Evolutionary conservation across 2,888 invertebrate genomes (phyloP), one percentile per base, ranked within the genome.

Genomic region (Drosophila acutilabella): DNA sequence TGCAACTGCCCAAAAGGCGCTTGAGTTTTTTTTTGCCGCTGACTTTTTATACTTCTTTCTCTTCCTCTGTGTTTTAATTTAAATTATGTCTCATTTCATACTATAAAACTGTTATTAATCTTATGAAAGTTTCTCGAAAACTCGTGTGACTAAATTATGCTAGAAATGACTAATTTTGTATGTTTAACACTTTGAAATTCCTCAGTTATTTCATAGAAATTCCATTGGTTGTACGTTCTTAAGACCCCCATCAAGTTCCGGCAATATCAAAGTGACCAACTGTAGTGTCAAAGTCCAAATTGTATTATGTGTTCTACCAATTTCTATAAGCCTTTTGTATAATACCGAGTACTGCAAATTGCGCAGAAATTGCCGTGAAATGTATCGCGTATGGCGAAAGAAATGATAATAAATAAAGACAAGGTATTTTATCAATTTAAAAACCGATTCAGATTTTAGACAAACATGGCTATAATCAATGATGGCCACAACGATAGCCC

Each of bases 351-450:
- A 76, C 26, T 64, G 47, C 23, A 30, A 65, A 65, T 23, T 67
- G 65, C 59, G 48, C 59, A 52, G 57, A 74, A 65, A 64, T 64
- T 54, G 70, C 56, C 42, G 50, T 30, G 10, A 47, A 62, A 53
- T 36, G 36, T 71, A 66, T 67, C 58, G 69, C 67, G 26, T 26
- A 57, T 73, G 36, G 51, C 36, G 44, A n/a, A 38, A 11, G 44
- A n/a, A 38, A 11, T 48, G 36, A 33, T 36, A 64, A 83, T 23
- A 71, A 61, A 60, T 66, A 57, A 58, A 78, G 64, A 68, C 61
- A 71, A 81, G 67, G 67, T 53, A 67, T 70, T 73, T 82, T 82
- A 82, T 82, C 81, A 84, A 71, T 50, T 41, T 52, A 48, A 36
- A 36, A 13, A 72, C 69, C 70, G 47, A 48, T 44, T 68, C 30